Conservation (phyloP, 2,113 vertebrate genomes). For the Phaethon lepturus region DNA sequence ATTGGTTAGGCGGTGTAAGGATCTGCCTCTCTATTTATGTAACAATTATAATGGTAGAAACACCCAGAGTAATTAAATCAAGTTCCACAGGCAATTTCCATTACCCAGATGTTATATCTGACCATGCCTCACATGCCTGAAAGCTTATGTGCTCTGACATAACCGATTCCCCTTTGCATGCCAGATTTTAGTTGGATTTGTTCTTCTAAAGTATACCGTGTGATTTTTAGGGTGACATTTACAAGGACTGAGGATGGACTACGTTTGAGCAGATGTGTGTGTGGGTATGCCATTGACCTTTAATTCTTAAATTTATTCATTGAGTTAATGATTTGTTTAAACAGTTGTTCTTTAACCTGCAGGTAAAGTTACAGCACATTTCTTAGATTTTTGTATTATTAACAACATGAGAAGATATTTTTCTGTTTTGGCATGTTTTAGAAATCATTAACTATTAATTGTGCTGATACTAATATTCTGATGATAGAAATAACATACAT, state of each 20-base stretch:
- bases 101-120: neutral
- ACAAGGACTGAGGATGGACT: neutral
- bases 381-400: neutral
- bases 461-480: neutral
- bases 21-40: neutral
- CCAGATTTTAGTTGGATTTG: neutral
- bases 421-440: neutral
- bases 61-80: neutral
- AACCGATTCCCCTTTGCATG: neutral
- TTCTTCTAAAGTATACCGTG: neutral
- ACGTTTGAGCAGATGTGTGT: neutral
- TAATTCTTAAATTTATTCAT: neutral
- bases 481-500: neutral
- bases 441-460: neutral
- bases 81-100: neutral
- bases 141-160: neutral
- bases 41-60: neutral
- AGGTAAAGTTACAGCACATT: neutral
- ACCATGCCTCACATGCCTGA: neutral
- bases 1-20: neutral
- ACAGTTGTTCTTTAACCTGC: neutral
- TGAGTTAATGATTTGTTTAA: slow-evolving; percentile 13
- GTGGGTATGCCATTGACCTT: neutral
- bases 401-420: neutral
- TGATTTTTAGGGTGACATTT: neutral